phyloP scores from a whole-genome alignment of 2,888 invertebrate species.

The Phengaris alcon region DNA sequence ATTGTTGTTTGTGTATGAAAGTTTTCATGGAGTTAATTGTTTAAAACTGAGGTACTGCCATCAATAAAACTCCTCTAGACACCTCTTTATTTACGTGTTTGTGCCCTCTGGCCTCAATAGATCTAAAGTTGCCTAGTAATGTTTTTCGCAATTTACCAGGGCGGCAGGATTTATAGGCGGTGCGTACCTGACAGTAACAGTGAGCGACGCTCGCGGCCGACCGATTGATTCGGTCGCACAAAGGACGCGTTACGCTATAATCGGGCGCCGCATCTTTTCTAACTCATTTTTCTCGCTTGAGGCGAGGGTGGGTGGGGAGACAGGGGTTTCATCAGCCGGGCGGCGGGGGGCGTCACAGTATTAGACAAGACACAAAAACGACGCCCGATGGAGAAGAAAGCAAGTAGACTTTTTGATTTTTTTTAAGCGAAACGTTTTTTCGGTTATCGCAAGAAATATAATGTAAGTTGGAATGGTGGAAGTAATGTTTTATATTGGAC shows the following conservation, averaged over 20 bases:
- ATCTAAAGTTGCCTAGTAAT: conserved; percentile 33
- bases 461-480: conserved; percentile 36
- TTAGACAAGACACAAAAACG: conserved; percentile 80
- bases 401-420: conserved; percentile 67
- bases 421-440: conserved; percentile 47
- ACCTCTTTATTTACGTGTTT: conserved; percentile 1
- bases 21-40: too few species aligned
- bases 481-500: conserved; percentile 22
- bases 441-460: conserved; percentile 39
- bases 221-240: conserved; percentile 70
- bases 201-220: conserved; percentile 51
- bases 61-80: too few species aligned
- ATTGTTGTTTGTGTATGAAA: too few species aligned
- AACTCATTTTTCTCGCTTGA: conserved; percentile 79
- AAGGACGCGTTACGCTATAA: conserved; percentile 71
- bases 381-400: conserved; percentile 66
- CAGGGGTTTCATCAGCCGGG: conserved; percentile 60
- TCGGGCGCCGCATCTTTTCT: conserved; percentile 78
- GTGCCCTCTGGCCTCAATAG: conserved; percentile 25
- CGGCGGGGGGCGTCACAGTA: conserved; percentile 68
- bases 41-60: too few species aligned
- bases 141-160: conserved; percentile 43
- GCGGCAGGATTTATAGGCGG: conserved; percentile 46
- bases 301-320: conserved; percentile 49
- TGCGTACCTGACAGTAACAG: conserved; percentile 50